Evolutionary conservation across 2,113 vertebrate genomes (phyloP).

Genomic region (Aldabrachelys gigantea): DNA sequence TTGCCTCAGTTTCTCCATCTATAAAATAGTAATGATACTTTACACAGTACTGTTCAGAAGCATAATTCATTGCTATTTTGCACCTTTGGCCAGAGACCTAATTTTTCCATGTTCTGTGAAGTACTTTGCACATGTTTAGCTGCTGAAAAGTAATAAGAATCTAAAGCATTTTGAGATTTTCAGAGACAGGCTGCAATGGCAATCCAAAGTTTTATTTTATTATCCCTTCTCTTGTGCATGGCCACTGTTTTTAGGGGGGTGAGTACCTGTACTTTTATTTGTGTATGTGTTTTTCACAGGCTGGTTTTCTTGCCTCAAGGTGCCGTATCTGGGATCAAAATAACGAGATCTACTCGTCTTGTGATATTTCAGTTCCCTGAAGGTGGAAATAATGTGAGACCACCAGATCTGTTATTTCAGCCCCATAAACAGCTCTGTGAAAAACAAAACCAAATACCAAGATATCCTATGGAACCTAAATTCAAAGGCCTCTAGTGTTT

Average conservation of each 20-base stretch:
- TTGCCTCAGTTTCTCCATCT: conserved; percentile 44
- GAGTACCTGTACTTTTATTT: neutral
- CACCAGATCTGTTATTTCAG: neutral
- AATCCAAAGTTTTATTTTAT: neutral
- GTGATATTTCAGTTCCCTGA: neutral
- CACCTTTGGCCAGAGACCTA: neutral
- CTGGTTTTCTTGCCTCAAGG: neutral
- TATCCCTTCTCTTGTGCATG: neutral
- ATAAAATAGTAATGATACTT: conserved; percentile 47
- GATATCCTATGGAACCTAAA: conserved; percentile 7
- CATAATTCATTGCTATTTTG: conserved; percentile 32
- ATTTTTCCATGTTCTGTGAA: neutral
- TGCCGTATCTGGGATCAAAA: neutral
- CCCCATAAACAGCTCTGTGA: neutral
- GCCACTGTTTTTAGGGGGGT: neutral
- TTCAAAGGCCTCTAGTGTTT: neutral
- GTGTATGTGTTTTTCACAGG: neutral
- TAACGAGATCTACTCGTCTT: neutral
- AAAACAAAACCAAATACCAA: neutral
- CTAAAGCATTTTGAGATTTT: neutral
- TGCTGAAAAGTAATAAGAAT: neutral
- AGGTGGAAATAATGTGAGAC: neutral
- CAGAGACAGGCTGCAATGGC: neutral
- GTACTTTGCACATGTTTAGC: neutral
- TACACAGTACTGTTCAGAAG: conserved; percentile 19